Conservation (phyloP, 2,888 invertebrate species). For the Microdon myrmicae region DNA sequence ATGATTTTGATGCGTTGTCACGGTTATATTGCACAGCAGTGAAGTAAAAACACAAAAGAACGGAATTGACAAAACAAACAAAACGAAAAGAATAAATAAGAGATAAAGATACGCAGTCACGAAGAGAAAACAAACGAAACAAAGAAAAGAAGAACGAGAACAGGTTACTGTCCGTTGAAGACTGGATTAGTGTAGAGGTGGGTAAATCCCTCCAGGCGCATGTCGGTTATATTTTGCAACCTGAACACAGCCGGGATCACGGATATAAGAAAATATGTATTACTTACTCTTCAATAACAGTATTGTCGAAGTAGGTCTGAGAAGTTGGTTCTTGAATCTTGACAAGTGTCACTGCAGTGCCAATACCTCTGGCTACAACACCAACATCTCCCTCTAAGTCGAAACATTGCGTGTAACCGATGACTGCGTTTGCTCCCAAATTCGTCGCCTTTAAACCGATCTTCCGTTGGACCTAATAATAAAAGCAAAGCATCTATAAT, state of each 20-base stretch:
- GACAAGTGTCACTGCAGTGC: conserved; percentile 83
- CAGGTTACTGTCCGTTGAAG: conserved; percentile 17
- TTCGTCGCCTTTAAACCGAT: conserved; percentile 94
- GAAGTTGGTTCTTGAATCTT: conserved; percentile 69
- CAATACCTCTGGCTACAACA: conserved; percentile 94
- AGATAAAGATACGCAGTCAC: conserved; percentile 31
- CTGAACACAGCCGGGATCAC: background rate
- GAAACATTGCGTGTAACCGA: conserved; percentile 94
- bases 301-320: conserved; percentile 65
- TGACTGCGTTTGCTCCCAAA: conserved; percentile 93
- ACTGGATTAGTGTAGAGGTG: background rate
- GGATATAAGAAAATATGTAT: conserved; percentile 5
- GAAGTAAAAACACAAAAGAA: conserved; percentile 11
- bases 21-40: conserved; percentile 26
- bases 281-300: conserved; percentile 74
- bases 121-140: conserved; percentile 24
- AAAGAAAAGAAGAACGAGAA: conserved; percentile 34
- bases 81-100: conserved; percentile 26
- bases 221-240: no score
- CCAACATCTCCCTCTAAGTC: conserved; percentile 97
- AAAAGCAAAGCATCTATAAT: background rate
- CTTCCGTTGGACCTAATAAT: conserved; percentile 79
- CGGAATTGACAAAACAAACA: conserved; percentile 14
- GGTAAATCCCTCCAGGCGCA: no score
- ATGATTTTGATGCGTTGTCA: conserved; percentile 7